These are phyloP conservation scores for Thymelicus sylvestris DNA, from an alignment of 2,888 invertebrate genomes.

Conservation along the genomic window DNA sequence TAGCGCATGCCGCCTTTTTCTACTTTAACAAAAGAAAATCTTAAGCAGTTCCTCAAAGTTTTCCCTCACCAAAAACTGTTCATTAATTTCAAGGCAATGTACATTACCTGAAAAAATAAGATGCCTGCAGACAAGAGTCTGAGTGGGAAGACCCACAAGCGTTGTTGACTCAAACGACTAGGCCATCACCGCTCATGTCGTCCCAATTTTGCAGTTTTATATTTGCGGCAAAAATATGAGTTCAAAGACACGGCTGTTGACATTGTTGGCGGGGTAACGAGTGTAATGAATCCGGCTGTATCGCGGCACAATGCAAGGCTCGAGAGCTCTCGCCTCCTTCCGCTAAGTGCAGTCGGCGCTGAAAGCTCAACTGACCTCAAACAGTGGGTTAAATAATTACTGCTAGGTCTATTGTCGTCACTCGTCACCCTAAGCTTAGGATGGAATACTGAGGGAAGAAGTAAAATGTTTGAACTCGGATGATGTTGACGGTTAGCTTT, in stretches of 20 bases:
- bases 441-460: background rate
- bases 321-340: slow-evolving; percentile 9
- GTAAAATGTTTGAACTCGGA: background rate
- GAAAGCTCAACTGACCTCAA: slow-evolving; percentile 20
- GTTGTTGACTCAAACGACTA: background rate
- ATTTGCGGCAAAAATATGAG: slow-evolving; percentile 18
- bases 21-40: too few species aligned
- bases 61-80: too few species aligned
- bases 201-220: background rate
- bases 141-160: too few species aligned
- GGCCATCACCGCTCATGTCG: background rate
- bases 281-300: slow-evolving; percentile 15
- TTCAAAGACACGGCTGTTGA: slow-evolving; percentile 19
- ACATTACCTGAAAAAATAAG: too few species aligned
- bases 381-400: slow-evolving; percentile 17
- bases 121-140: too few species aligned
- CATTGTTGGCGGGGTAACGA: slow-evolving; percentile 18
- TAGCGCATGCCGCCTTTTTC: too few species aligned
- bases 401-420: background rate
- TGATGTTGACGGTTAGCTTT: too few species aligned
- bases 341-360: background rate
- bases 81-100: too few species aligned
- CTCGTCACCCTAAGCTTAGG: background rate
- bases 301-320: slow-evolving; percentile 19
- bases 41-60: too few species aligned